Conservation (phyloP, 2,888 invertebrate genomes). For the Drosophila colorata region DNA sequence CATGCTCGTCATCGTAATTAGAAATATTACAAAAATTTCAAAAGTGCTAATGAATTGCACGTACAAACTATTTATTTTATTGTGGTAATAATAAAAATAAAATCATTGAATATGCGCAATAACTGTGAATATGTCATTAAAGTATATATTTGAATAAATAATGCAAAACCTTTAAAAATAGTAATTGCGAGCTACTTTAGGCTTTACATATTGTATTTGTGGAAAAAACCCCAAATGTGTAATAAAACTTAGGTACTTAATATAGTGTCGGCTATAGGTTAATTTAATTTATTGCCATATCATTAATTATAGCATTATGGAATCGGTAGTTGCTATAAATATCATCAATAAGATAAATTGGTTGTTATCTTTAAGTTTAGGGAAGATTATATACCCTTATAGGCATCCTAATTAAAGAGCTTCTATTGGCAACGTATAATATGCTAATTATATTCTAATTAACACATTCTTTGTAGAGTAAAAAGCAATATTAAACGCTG, state of each 20-base stretch:
- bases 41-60: conserved; percentile 51
- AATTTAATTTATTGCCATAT: conserved; percentile 8
- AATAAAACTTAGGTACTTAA: background rate
- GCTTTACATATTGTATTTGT: conserved; percentile 3
- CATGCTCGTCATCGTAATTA: background rate
- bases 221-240: conserved; percentile 3
- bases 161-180: background rate
- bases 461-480: background rate
- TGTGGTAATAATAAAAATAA: conserved; percentile 22
- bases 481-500: background rate
- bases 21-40: conserved; percentile 8
- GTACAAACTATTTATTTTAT: conserved; percentile 43
- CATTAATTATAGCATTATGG: background rate
- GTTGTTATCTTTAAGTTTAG: background rate
- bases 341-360: background rate
- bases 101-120: conserved; percentile 42
- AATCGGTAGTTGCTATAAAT: background rate
- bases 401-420: conserved; percentile 1
- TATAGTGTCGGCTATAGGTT: background rate
- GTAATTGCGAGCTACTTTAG: background rate
- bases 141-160: conserved; percentile 18
- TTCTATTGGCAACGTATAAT: background rate
- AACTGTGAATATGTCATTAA: conserved; percentile 31
- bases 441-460: background rate
- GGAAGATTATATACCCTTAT: background rate